Conservation (phyloP, 2,888 invertebrate species). For the Aradus depressus region DNA sequence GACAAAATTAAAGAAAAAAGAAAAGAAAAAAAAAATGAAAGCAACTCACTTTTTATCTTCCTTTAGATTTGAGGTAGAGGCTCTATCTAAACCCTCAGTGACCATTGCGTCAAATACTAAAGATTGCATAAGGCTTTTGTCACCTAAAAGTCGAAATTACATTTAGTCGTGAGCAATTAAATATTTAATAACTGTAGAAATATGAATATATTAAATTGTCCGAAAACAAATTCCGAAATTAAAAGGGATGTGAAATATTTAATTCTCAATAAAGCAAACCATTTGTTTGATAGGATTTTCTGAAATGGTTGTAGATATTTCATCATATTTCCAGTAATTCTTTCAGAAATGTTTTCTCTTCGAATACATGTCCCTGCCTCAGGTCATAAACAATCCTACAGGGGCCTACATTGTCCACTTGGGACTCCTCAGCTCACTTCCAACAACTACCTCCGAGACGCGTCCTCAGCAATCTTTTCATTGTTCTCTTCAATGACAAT, state of each 20-base stretch:
- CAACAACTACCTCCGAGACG: too few species aligned
- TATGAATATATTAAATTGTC: conserved; percentile 6
- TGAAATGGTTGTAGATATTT: too few species aligned
- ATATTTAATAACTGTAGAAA: neutral
- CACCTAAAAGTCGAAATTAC: conserved; percentile 50
- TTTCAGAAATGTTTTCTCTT: too few species aligned
- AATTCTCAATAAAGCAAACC: neutral
- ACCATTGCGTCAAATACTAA: conserved; percentile 83
- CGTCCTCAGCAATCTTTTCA: too few species aligned
- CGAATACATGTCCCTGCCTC: too few species aligned
- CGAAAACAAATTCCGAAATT: neutral
- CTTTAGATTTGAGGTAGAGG: conserved; percentile 41
- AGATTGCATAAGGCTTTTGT: conserved; percentile 81
- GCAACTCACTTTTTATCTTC: conserved; percentile 68
- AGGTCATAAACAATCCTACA: too few species aligned
- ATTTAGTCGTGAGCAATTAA: neutral
- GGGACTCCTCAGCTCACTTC: too few species aligned
- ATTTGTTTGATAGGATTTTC: too few species aligned
- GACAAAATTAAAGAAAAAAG: too few species aligned
- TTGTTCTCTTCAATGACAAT: too few species aligned
- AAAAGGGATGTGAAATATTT: neutral
- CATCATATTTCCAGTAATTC: too few species aligned
- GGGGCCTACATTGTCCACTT: too few species aligned
- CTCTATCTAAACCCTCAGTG: conserved; percentile 67
- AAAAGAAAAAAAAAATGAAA: neutral